phyloP scores from a whole-genome alignment of 2,888 invertebrate genomes.

The Globia sparganii region DNA sequence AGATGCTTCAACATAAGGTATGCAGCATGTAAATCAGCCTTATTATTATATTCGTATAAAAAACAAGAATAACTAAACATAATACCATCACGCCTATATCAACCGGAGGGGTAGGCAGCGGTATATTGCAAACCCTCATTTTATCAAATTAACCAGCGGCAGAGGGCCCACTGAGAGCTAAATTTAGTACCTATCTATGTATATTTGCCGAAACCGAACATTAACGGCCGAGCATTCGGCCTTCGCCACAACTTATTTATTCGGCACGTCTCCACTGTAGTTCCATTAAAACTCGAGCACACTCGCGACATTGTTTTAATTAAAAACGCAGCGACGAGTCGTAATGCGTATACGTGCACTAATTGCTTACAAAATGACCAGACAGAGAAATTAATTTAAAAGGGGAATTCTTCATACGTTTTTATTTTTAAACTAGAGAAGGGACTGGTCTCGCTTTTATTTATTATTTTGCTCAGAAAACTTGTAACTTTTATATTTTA shows the following conservation, averaged over 20 bases:
- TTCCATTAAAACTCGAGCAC: not conserved
- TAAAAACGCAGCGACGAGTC: conserved; percentile 44
- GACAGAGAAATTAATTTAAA: conserved; percentile 51
- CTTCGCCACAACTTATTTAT: not conserved
- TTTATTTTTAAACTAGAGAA: conserved; percentile 15
- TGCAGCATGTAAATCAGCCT: no score
- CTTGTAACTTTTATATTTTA: not conserved
- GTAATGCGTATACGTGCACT: conserved; percentile 38
- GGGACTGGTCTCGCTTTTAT: not conserved
- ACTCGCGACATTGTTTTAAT: conserved; percentile 55
- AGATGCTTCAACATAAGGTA: no score
- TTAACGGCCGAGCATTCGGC: not conserved
- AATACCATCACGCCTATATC: not conserved
- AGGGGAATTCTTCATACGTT: conserved; percentile 13
- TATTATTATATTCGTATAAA: no score
- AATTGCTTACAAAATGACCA: conserved; percentile 60
- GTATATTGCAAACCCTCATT: not conserved
- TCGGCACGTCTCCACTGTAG: conserved; percentile 3
- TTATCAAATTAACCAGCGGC: not conserved
- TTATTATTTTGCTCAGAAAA: not conserved
- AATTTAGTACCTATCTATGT: not conserved
- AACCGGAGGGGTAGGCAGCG: no score
- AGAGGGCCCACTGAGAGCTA: not conserved
- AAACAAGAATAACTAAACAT: no score
- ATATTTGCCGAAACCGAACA: not conserved